Evolutionary conservation across 2,113 vertebrate genomes (phyloP), one percentile per base, ranked within the genome.

Genomic region (Larimichthys polyactis): DNA sequence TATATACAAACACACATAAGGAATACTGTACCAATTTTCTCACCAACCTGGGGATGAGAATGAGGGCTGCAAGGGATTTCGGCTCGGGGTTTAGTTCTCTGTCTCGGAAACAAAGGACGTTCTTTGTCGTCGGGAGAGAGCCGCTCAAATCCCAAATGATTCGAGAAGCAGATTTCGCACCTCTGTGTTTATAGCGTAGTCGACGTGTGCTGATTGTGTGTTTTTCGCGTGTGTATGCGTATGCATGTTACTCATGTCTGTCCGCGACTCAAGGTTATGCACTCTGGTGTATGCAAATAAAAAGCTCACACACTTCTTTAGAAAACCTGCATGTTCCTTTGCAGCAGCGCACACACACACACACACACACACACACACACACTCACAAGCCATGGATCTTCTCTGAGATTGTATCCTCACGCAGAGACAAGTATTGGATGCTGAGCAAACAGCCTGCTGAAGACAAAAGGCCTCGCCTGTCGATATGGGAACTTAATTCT

Each of bases 1-100:
- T 66, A 70, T 36, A 82, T 19, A 64, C 44, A 83, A 52, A 85
- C 32, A 85, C 29, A 84, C 51, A 88, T 36, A 69, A 84, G 85
- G 51, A 89, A 91, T 67, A 90, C 82, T 81, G 87, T 85, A 89
- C 24, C 87, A 79, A 87, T 82, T 27, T 75, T 85, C 82, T 87
- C 92, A 93, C 93, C 89, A 91, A 94, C 91, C 92, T 93, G 91
- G 62, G 78, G 75, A 78, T 24, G 82, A 75, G 85, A 87, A 51
- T 3, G 78, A 64, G 81, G 82, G 59, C 72, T 74, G 89, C 85
- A 36, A 78, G 82, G 82, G 69, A 82, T 74, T 85, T 84, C 71
- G 11, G 85, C 86, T 82, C 83, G 46, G 78, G n/a, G 40, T 82
- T 46, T 88, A 88, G 79, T 78, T 81, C 79, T 71, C 64, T 73